Base-by-base conservation (phyloP, 1,140 invertebrate genomes). In the Heliothis virescens region DNA sequence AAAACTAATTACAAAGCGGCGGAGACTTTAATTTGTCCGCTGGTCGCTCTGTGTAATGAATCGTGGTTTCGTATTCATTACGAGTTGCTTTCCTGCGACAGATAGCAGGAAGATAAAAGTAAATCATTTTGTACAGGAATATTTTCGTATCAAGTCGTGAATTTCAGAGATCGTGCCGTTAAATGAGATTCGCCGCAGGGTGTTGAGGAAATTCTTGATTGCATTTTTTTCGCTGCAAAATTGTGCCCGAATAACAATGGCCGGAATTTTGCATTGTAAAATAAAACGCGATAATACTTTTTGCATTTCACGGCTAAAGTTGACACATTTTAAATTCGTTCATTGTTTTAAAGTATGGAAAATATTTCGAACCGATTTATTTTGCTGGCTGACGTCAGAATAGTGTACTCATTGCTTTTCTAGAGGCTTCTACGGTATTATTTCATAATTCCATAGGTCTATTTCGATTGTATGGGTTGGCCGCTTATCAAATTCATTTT, bases 31-130 rank as follows among this genome's bases (percentile, higher is more conserved):
- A 72, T 72, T 72, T 55, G 69, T 53, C 13, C 7, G 69, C 48
- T 71, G 69, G 69, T 72, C 26, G 16, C 47, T n/a, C 7, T 16
- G 13, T 16, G 52, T 72, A 72, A 72, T 72, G 69, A 72, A 72
- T 72, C 69, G 52, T 72, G 69, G 69, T 72, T 41, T 72, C 52
- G 52, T 72, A 55, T 72, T 72, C 69, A 72, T 72, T 72, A 72
- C 50, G 53, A 72, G 69, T 57, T 41, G 29, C 53, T 71, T 71
- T 47, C 18, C 67, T 50, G 7, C 57, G 69, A 57, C 69, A 11
- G 18, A 41, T 15, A 50, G 50, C 26, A 12, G 52, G 26, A 10
- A 29, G 53, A 72, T 57, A 55, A 72, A 72, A 57, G 52, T 72
- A n/a, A 4, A 34, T 41, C 52, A 72, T 72, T 72, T 55, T 72